phyloP scores from a whole-genome alignment of 23 tunicate species.

The Halocynthia roretzi region DNA sequence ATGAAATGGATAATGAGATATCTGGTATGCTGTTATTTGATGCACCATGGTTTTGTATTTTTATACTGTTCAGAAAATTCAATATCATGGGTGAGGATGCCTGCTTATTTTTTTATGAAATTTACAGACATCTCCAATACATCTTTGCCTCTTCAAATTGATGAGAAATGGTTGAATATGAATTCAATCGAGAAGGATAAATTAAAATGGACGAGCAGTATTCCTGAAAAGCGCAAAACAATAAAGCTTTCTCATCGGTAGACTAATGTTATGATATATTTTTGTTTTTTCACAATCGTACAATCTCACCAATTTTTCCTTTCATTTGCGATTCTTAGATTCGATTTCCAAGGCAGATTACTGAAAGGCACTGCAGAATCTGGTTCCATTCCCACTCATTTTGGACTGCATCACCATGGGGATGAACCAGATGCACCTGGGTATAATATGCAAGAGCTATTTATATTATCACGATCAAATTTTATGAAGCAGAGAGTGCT shows the following conservation, averaged over 20 bases:
- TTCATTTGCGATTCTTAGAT: constrained; percentile 22
- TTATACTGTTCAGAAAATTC: background rate
- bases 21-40: too few species aligned
- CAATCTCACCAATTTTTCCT: background rate
- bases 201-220: constrained; percentile 57
- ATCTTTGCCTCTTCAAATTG: background rate
- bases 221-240: background rate
- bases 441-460: constrained; percentile 63
- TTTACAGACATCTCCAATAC: too few species aligned
- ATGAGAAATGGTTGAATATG: constrained; percentile 45
- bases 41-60: background rate
- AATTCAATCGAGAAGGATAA: constrained; percentile 51
- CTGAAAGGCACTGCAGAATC: constrained; percentile 21
- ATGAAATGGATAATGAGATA: too few species aligned
- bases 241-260: constrained; percentile 2
- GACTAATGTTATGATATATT: constrained; percentile 13
- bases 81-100: too few species aligned
- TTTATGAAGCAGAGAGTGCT: constrained; percentile 59
- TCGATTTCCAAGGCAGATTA: constrained; percentile 69
- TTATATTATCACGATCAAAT: constrained; percentile 45
- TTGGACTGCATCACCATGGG: constrained; percentile 85
- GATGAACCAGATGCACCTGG: constrained; percentile 64
- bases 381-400: constrained; percentile 31
- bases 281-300: background rate
- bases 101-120: too few species aligned